Base-by-base conservation (phyloP, 2,888 invertebrate species). In the Buathra laborator region DNA sequence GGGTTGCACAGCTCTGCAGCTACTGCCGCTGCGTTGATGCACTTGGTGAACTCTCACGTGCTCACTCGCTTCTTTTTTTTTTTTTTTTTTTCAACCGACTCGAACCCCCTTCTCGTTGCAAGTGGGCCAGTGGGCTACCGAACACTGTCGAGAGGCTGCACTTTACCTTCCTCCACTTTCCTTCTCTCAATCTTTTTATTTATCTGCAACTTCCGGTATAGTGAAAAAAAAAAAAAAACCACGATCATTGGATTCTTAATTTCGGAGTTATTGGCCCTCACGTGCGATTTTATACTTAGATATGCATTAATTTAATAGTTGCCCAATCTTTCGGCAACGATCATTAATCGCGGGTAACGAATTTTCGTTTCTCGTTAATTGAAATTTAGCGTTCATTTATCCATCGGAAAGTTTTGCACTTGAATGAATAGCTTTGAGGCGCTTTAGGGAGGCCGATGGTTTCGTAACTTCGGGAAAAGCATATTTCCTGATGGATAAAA, bases 61-160 rank as follows among this genome's bases (percentile, higher is more conserved):
- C 83, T 68, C 78, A 62, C 76, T 79, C 74, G 79, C 66, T 68
- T 71, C 72, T 75, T 76, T 77, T 74, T 68, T 78, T 71, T 32
- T 32, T 75, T 76, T 78, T 76, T 77, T 74, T 68, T 78, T 71
- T 51, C 53, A 75, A 64, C 62, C 48, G 16, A 19, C 44, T 44
- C n/a, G 32, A 75, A 64, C 51, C 70, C 72, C 62, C 68, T 59
- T 19, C 83, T 88, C 80, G 43, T 16, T 74, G 88, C 88, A 89
- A 89, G 90, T 92, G 90, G 91, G 91, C 92, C 90, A 92, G 87
- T 93, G 90, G 92, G 90, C 90, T 91, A 91, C 83, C 86, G 79
- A 87, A 86, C 80, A 68, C 77, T 71, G 37, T 80, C 68, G 71
- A 85, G 84, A 72, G 79, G 37, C 51, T 84, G 83, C 82, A 81